Evolutionary conservation across 2,888 invertebrate species (phyloP), one percentile per base, ranked within the genome.

Genomic region (Netelia virgata): DNA sequence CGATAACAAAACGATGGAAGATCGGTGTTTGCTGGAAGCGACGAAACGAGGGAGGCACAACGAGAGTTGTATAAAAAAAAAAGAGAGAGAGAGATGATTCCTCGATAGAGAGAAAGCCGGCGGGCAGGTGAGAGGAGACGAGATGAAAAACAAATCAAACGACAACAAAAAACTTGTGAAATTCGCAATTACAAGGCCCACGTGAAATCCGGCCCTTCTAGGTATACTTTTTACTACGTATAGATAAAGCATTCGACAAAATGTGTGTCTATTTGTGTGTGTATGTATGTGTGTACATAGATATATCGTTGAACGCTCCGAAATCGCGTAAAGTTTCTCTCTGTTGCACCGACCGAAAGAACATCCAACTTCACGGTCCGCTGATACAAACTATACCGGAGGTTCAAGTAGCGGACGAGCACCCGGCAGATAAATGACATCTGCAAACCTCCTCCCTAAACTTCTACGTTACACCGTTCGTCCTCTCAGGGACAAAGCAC

Each of bases 321-420:
- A 74, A 81, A 84, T 82, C 77, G 74, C 82, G 78, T 70, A 78
- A 84, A 84, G 63, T 82, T 82, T 82, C 28, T 78, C 69, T 69
- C 57, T 53, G 82, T 82, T 82, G 74, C 82, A 55, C 82, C 23
- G 57, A 28, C 74, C 82, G 70, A 78, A 82, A 84, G 84, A 84
- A 84, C 84, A 84, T 84, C 84, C 84, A 84, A 84, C 84, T 84
- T 84, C 82, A 84, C 82, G 84, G 84, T 84, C 72, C 82, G 84
- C 72, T 78, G 84, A 84, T 78, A 84, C 84, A 82, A 84, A 84
- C 82, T 82, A 78, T 47, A 70, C 82, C 59, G 63, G 70, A 72
- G 69, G 84, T 77, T 84, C 82, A 84, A 84, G 84, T 82, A 53
- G 82, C 82, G 82, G 77, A 78, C 82, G 77, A 63, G 43, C 28